Percentiles rank a stretch among this genome's conserved stretches.
These are phyloP conservation scores for Semaprochilodus insignis DNA, from an alignment of 2,797 vertebrate species.

Conservation along the genomic window DNA sequence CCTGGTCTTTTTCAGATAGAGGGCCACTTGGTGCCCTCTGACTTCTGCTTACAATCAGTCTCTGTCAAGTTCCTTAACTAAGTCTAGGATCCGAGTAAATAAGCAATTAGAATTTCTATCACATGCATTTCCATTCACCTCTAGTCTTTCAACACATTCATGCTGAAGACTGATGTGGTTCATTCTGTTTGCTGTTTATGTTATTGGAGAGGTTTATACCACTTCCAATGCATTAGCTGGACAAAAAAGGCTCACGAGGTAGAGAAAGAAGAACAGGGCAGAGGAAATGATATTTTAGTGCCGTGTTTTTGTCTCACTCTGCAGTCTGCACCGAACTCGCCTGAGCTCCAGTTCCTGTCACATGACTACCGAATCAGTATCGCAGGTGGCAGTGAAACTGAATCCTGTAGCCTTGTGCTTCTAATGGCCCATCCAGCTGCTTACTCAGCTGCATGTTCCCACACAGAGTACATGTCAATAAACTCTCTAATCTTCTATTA, in stretches of 20 bases:
- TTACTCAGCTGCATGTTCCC: constrained; percentile 52
- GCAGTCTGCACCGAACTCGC: neutral
- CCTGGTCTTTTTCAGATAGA: neutral
- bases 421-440: constrained; percentile 38
- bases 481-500: constrained; percentile 39
- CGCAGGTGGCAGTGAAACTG: constrained; percentile 37
- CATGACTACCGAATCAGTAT: constrained; percentile 30
- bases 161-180: too few relatives aligned
- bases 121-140: too few relatives aligned
- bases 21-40: neutral
- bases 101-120: too few relatives aligned
- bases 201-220: too few relatives aligned
- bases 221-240: neutral
- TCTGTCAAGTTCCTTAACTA: constrained; percentile 2
- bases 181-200: too few relatives aligned
- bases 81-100: too few relatives aligned
- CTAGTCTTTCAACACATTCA: too few relatives aligned
- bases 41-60: neutral
- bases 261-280: neutral
- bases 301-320: neutral
- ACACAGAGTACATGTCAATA: constrained; percentile 47
- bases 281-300: constrained; percentile 15
- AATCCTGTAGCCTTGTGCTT: constrained; percentile 31
- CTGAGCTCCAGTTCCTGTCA: constrained; percentile 46
- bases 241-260: neutral